phyloP scores from a whole-genome alignment of 2,888 invertebrate genomes.

The Tetragonula carbonaria region DNA sequence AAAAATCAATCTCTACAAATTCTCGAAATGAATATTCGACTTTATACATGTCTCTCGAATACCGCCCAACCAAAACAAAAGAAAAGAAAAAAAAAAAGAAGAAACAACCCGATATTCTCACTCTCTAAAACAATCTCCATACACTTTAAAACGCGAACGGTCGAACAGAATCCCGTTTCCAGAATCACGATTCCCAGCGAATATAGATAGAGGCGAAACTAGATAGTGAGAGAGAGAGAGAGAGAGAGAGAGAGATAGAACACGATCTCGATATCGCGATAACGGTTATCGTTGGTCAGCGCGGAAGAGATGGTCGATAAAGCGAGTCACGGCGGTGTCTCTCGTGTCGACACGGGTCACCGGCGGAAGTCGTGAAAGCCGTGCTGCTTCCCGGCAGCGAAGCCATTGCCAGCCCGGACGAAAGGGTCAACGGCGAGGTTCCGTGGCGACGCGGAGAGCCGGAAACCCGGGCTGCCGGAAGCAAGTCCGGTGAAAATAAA shows the following conservation, averaged over 20 bases:
- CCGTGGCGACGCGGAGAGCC: constrained; percentile 29
- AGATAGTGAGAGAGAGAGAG: not conserved
- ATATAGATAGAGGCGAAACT: not conserved
- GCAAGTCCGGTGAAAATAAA: constrained; percentile 32
- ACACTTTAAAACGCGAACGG: not conserved
- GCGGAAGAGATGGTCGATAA: constrained; percentile 29
- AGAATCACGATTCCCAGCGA: not conserved
- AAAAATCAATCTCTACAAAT: no score
- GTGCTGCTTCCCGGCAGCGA: constrained; percentile 24
- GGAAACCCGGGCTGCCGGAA: constrained; percentile 37
- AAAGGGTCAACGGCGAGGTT: constrained; percentile 38
- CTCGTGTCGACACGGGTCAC: constrained; percentile 32
- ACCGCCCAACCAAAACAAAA: no score
- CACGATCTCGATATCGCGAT: constrained; percentile 16
- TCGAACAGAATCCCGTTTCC: not conserved
- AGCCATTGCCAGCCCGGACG: constrained; percentile 27
- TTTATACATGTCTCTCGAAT: no score
- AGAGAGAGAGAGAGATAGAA: not conserved
- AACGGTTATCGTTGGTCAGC: constrained; percentile 4
- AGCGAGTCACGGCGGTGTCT: constrained; percentile 13
- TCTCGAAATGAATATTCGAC: no score
- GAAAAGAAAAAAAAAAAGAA: no score
- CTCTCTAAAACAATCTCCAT: not conserved
- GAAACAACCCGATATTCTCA: not conserved
- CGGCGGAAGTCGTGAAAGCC: constrained; percentile 40